Evolutionary conservation across 2,113 vertebrate species (phyloP), one percentile per base, ranked within the genome.

Genomic region (Daphoenositta chrysoptera): DNA sequence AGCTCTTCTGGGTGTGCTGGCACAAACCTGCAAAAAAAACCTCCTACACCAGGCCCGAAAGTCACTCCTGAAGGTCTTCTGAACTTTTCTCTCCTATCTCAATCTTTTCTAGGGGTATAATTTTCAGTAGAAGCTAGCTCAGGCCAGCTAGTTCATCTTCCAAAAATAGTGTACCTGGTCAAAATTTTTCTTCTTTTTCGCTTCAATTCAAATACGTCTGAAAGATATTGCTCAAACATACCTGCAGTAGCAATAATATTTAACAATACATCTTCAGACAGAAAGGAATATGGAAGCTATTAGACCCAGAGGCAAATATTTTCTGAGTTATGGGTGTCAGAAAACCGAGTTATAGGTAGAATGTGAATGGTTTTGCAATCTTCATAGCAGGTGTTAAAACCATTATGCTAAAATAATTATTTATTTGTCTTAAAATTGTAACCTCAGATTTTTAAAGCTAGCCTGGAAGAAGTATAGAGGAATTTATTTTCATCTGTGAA

Each of bases 301-400:
- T 90, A 94, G 95, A 83, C 93, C 80, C 60, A 64, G 60, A 90
- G 85, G 94, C 92, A 96, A 96, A 92, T 96, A 85, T 90, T 92
- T 96, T 93, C 83, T 88, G 72, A 88, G 87, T 95, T 96, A 94
- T 45, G 58, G 60, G 82, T 69, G 56, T 77, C 64, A 93, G 69
- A 93, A 93, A 89, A 84, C 71, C 50, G 83, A 92, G n/a, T 92
- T 92, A 84, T 48, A 88, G 92, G 88, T 84, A 96, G 48, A 87
- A 86, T 42, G 80, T 45, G 56, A 94, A 85, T 93, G 92, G 70
- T 90, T 97, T 96, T 94, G 90, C 83, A 95, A 71, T 92, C 51
- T 96, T 84, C 45, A 8, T 61, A 68, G 83, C 93, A 96, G 80
- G 92, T 96, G 90, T 96, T 87, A 84, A 81, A 88, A 44, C 23